Evolutionary conservation across 2,113 vertebrate species (phyloP).

Genomic region (Hydropotes inermis): DNA sequence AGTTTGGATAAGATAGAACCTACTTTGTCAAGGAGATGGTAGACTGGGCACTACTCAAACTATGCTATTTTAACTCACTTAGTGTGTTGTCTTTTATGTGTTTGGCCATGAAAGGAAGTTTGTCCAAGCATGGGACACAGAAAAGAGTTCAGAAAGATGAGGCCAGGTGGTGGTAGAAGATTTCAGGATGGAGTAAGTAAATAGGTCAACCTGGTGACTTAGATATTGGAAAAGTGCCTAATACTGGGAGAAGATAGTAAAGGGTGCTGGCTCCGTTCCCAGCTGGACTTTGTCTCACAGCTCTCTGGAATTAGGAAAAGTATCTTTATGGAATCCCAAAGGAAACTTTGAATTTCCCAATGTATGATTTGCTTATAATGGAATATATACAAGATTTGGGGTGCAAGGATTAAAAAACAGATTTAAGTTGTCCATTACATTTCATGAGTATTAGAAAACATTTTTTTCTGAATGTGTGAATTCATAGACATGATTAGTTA

Average conservation of each 20-base stretch:
- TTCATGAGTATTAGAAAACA: background rate
- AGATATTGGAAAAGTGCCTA: background rate
- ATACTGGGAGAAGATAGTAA: too few species aligned
- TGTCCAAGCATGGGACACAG: background rate
- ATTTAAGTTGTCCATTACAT: background rate
- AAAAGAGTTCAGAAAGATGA: background rate
- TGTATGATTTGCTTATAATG: background rate
- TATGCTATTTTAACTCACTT: background rate
- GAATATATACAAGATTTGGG: background rate
- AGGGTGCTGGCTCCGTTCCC: background rate
- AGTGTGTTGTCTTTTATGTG: background rate
- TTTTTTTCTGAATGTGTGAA: background rate
- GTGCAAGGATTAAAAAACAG: background rate
- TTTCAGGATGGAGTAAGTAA: background rate
- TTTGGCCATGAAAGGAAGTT: background rate
- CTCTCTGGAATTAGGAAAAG: background rate
- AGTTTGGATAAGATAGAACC: background rate
- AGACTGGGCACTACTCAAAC: background rate
- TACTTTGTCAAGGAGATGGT: background rate
- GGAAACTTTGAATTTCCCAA: background rate
- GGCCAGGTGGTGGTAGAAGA: background rate
- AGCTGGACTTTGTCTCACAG: background rate
- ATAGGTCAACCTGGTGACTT: background rate
- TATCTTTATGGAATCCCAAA: background rate
- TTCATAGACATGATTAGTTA: background rate